Evolutionary conservation across 1,140 invertebrate species (phyloP).

Genomic region (Aporrectodea caliginosa): DNA sequence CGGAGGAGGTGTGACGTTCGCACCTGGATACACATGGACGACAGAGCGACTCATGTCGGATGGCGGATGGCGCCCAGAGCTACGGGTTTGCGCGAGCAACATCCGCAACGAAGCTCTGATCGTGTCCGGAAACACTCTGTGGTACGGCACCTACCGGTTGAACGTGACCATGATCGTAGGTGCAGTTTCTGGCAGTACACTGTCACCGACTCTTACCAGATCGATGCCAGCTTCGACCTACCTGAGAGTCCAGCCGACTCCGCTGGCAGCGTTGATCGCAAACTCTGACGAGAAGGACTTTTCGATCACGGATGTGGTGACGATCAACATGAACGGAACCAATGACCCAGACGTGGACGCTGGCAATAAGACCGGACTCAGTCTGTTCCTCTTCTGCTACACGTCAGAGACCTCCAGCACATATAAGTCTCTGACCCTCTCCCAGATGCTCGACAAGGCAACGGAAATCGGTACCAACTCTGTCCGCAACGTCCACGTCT

Average conservation of each 20-base stretch:
- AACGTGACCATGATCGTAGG: constrained; percentile 39
- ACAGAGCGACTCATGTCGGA: constrained; percentile 34
- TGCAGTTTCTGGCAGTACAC: background rate
- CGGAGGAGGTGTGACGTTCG: background rate
- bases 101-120: constrained; percentile 34
- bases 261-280: constrained; percentile 42
- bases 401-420: background rate
- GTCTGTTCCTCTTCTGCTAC: constrained; percentile 30
- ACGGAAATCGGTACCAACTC: constrained; percentile 13
- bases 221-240: constrained; percentile 18
- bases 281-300: constrained; percentile 39
- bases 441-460: constrained; percentile 14
- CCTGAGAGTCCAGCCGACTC: constrained; percentile 38
- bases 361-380: constrained; percentile 39
- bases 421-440: constrained; percentile 4
- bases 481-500: constrained; percentile 36
- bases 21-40: constrained; percentile 40
- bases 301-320: constrained; percentile 39
- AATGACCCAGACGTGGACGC: constrained; percentile 45
- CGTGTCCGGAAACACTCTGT: constrained; percentile 40
- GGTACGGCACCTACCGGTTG: constrained; percentile 47
- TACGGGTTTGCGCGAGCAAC: constrained; percentile 41
- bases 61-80: constrained; percentile 37
- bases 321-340: constrained; percentile 43
- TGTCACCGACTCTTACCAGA: background rate